phyloP scores from a whole-genome alignment of 2,888 invertebrate genomes.

The Magallana nippona region DNA sequence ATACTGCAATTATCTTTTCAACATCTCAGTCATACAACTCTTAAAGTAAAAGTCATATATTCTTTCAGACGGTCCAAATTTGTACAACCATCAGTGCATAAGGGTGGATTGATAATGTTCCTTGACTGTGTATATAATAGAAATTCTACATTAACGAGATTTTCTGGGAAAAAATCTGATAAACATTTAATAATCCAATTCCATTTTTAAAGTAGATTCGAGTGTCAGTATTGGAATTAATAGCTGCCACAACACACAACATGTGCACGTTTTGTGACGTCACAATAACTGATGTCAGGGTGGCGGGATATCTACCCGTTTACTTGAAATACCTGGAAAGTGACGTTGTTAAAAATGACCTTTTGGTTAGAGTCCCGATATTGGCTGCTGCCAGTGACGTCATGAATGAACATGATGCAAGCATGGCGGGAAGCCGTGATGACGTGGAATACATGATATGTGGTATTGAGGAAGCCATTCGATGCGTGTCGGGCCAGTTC shows the following conservation, averaged over 20 bases:
- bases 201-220: neutral
- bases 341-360: neutral
- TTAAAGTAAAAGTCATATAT: too few relatives aligned
- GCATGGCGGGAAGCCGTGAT: constrained; percentile 11
- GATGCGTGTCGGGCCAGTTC: neutral
- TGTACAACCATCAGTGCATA: too few relatives aligned
- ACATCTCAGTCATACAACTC: too few relatives aligned
- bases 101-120: too few relatives aligned
- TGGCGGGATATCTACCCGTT: neutral
- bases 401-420: constrained; percentile 42
- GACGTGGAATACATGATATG: constrained; percentile 34
- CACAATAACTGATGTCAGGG: neutral
- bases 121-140: too few relatives aligned
- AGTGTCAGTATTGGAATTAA: neutral
- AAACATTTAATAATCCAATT: neutral
- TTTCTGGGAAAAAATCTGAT: too few relatives aligned
- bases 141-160: too few relatives aligned
- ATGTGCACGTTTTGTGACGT: constrained; percentile 37
- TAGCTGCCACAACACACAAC: constrained; percentile 10
- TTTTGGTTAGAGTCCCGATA: neutral
- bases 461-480: constrained; percentile 17
- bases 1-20: too few relatives aligned
- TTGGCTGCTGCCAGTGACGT: constrained; percentile 42
- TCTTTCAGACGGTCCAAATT: too few relatives aligned
- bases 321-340: constrained; percentile 32